These are phyloP conservation scores for Scaptomyza caliginosa DNA, from an alignment of 2,888 invertebrate species.

Conservation along the genomic window DNA sequence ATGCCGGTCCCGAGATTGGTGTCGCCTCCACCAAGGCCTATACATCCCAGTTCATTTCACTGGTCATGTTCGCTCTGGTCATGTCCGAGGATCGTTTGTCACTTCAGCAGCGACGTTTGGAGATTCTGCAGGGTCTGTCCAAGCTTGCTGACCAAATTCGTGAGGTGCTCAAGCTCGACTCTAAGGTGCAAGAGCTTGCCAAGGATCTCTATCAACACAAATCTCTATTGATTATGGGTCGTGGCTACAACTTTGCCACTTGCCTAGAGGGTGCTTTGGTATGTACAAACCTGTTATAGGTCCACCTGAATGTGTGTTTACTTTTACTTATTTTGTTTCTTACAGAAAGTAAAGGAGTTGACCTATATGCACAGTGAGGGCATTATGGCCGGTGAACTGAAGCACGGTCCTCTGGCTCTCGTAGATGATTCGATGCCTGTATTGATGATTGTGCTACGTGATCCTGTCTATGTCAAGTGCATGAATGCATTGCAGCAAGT, in stretches of 20 bases:
- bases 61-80: slow-evolving; percentile 99
- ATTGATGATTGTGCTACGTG: slow-evolving; percentile 98
- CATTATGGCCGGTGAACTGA: slow-evolving; percentile 99
- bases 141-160: slow-evolving; percentile 94
- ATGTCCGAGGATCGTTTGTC: slow-evolving; percentile 99
- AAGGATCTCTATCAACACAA: slow-evolving; percentile 96
- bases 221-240: slow-evolving; percentile 98
- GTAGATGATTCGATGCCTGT: slow-evolving; percentile 99
- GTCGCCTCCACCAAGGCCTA: slow-evolving; percentile 99
- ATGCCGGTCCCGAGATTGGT: slow-evolving; percentile 99
- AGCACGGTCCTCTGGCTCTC: slow-evolving; percentile 98
- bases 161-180: slow-evolving; percentile 94
- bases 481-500: slow-evolving; percentile 99
- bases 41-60: slow-evolving; percentile 98
- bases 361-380: slow-evolving; percentile 99
- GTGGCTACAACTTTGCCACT: slow-evolving; percentile 99
- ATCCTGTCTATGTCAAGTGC: slow-evolving; percentile 98
- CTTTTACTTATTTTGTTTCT: background rate
- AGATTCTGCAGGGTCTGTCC: slow-evolving; percentile 95
- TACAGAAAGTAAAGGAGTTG: slow-evolving; percentile 98
- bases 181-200: slow-evolving; percentile 93
- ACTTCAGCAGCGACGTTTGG: slow-evolving; percentile 91
- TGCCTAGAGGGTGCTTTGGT: slow-evolving; percentile 98
- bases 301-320: background rate
- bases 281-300: slow-evolving; percentile 69